Conservation (phyloP, 2,888 invertebrate genomes). For the Pheosia tremula region DNA sequence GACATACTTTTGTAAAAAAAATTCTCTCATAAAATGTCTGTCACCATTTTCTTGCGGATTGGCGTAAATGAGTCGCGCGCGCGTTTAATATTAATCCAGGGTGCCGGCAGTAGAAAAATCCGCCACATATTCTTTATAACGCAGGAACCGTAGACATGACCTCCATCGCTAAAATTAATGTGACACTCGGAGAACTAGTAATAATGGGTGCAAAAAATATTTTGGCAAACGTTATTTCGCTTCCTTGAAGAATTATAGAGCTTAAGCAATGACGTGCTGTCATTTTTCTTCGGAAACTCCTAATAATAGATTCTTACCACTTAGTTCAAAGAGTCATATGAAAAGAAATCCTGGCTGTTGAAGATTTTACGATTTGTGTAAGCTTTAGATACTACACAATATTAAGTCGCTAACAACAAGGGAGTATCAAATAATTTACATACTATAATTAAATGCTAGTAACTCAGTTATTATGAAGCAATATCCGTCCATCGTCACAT, state of each 20-base stretch:
- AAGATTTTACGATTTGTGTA: slow-evolving; percentile 1
- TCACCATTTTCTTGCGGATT: slow-evolving; percentile 18
- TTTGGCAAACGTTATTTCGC: slow-evolving; percentile 67
- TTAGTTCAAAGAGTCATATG: slow-evolving; percentile 3
- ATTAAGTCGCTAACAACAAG: background rate
- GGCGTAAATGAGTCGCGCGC: slow-evolving; percentile 15
- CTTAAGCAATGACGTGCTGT: slow-evolving; percentile 53
- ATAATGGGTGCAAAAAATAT: slow-evolving; percentile 61
- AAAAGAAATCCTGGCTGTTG: background rate
- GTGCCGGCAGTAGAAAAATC: slow-evolving; percentile 21
- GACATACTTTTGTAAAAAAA: background rate
- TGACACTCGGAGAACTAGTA: slow-evolving; percentile 52
- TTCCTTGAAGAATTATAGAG: slow-evolving; percentile 66
- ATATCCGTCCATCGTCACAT: background rate
- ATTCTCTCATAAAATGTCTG: slow-evolving; percentile 5
- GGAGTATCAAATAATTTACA: background rate
- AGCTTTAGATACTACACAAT: background rate
- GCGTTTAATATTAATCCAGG: slow-evolving; percentile 16
- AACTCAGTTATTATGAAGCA: background rate
- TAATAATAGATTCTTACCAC: slow-evolving; percentile 30
- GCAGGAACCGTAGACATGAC: slow-evolving; percentile 29
- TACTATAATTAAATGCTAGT: background rate
- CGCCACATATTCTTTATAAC: slow-evolving; percentile 22
- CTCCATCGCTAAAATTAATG: slow-evolving; percentile 44
- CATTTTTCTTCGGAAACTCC: slow-evolving; percentile 43